Base-by-base conservation (phyloP, 53 echinoderm and acorn worm species). In the Stichopus horrens region DNA sequence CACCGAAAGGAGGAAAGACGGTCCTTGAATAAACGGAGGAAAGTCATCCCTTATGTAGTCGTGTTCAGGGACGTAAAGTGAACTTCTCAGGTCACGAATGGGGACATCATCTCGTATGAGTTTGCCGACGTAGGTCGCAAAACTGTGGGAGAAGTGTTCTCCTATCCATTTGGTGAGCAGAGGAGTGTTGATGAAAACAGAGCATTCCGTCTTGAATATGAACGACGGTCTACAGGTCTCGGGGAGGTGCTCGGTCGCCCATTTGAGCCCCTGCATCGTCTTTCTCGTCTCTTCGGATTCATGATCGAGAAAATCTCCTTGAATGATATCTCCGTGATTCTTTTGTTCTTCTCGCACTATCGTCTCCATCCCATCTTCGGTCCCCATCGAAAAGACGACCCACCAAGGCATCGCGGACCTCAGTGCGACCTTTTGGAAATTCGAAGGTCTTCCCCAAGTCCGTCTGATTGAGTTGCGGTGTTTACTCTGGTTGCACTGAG, bases 201-300 rank as follows among this genome's bases (percentile, higher is more conserved):
- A 78, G 53, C 91, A 74, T 55, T 83, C 90, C 6, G 98, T 91
- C 86, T 93, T 94, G 52, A 97, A 79, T 20, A 97, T 89, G 76
- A 90, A 91, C 3, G 55, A 9, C 7, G 98, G 95, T 23, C 79
- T 91, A 73, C 98, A 97, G 11, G 89, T 52, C 2, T 9, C 53
- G 5, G 91, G 86, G 21, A 94, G 76, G 13, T 83, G 65, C 2
- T 88, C 76, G 8, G 86, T 22, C 0, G 90, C 74, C 95, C 95
- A 97, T 52, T 89, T 89, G 79, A 97, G 91, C 4, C 86, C 90
- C 92, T 93, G 88, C 91, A 97, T 91, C 52, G 90, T 84, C 86
- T 95, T 97, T 6, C 98, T 91, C n/a, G 98, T 97, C 9, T 91
- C 93, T 37, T 97, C 98, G 0, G 90, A 57, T 7, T 85, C 79